phyloP scores from a whole-genome alignment of 2,888 invertebrate genomes.

The Cylloceria caligata region DNA sequence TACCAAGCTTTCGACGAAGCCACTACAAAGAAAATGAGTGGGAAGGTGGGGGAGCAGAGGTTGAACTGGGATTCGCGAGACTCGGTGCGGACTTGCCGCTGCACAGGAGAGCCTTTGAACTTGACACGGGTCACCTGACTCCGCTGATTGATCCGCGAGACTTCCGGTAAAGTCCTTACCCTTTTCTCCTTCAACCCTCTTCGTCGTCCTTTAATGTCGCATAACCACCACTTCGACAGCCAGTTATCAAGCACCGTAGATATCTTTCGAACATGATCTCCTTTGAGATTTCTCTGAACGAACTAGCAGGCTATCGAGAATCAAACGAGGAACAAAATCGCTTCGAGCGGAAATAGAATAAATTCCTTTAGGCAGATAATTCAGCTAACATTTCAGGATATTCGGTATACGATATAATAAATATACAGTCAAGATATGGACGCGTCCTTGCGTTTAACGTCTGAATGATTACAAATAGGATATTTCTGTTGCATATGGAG shows the following conservation, averaged over 20 bases:
- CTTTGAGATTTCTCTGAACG: constrained; percentile 18
- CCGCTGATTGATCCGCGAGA: constrained; percentile 63
- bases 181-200: neutral
- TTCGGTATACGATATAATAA: neutral
- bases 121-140: constrained; percentile 83
- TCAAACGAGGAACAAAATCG: constrained; percentile 7
- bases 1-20: constrained; percentile 51
- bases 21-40: constrained; percentile 44
- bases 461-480: neutral
- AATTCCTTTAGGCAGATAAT: neutral
- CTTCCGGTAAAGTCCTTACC: constrained; percentile 50
- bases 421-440: neutral
- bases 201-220: neutral
- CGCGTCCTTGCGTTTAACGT: neutral
- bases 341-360: constrained; percentile 7
- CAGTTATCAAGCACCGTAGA: constrained; percentile 33
- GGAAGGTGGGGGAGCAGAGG: constrained; percentile 34
- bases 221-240: constrained; percentile 15
- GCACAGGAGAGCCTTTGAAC: constrained; percentile 81
- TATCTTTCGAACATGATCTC: constrained; percentile 23
- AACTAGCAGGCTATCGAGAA: constrained; percentile 5
- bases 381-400: neutral
- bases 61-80: constrained; percentile 44
- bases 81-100: constrained; percentile 28
- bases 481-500: neutral